These are phyloP conservation scores for Ambastaia sidthimunki DNA, from an alignment of 2,797 vertebrate species.

Conservation along the genomic window DNA sequence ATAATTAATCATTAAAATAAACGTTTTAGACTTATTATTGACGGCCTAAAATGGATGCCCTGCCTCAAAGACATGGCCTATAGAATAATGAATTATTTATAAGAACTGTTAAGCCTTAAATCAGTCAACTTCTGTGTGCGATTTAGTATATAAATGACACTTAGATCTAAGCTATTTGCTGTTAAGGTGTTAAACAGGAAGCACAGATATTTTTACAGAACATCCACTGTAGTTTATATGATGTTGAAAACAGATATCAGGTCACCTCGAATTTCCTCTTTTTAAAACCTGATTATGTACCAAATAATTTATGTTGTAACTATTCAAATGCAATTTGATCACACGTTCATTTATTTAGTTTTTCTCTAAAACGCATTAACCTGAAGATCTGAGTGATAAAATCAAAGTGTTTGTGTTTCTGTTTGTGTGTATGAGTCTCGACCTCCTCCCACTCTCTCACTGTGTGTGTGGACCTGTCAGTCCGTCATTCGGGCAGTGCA, in stretches of 20 bases:
- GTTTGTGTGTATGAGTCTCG: background rate
- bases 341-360: too few relatives aligned
- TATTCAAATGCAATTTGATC: background rate
- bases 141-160: background rate
- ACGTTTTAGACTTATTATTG: too few relatives aligned
- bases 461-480: conserved; percentile 23
- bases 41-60: too few relatives aligned
- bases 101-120: too few relatives aligned
- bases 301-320: background rate
- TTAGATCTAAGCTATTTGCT: background rate
- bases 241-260: background rate
- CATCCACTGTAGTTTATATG: background rate
- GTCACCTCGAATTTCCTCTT: background rate
- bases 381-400: background rate
- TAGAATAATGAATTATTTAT: background rate
- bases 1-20: too few relatives aligned
- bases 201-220: background rate
- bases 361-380: background rate
- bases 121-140: background rate
- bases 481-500: conserved; percentile 69
- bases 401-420: background rate
- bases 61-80: background rate
- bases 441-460: background rate
- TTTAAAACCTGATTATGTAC: background rate
- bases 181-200: background rate